Percentiles rank a stretch among this genome's conserved stretches.
These are phyloP conservation scores for Noctua pronuba DNA, from an alignment of 2,888 invertebrate species.

Conservation along the genomic window DNA sequence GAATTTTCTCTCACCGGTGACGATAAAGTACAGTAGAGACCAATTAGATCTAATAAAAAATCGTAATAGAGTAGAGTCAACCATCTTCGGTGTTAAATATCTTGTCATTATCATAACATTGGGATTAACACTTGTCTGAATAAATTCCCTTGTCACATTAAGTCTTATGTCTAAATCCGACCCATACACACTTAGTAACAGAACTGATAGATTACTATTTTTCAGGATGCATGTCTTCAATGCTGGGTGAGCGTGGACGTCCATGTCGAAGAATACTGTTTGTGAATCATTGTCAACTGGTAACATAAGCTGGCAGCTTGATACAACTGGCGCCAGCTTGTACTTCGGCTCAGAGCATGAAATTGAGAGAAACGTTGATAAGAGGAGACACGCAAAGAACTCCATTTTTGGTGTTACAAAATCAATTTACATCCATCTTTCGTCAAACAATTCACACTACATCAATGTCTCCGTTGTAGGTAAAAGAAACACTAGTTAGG, in stretches of 20 bases:
- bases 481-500: too few relatives aligned
- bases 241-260: slow-evolving; percentile 20
- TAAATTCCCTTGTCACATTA: slow-evolving; percentile 9
- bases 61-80: slow-evolving; percentile 49
- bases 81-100: slow-evolving; percentile 57
- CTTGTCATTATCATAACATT: slow-evolving; percentile 66
- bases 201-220: slow-evolving; percentile 25
- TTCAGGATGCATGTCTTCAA: slow-evolving; percentile 49
- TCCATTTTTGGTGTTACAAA: slow-evolving; percentile 37
- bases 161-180: slow-evolving; percentile 9
- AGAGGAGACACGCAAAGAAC: background rate
- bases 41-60: slow-evolving; percentile 61
- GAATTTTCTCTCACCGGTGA: slow-evolving; percentile 64
- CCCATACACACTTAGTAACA: slow-evolving; percentile 28
- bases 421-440: background rate
- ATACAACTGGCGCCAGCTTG: slow-evolving; percentile 11
- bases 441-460: slow-evolving; percentile 5
- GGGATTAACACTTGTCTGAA: slow-evolving; percentile 44
- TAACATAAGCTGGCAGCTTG: slow-evolving; percentile 26
- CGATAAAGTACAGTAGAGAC: slow-evolving; percentile 70
- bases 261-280: slow-evolving; percentile 47
- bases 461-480: background rate
- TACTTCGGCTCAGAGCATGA: slow-evolving; percentile 2
- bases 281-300: slow-evolving; percentile 38
- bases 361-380: slow-evolving; percentile 17